Percentiles rank a stretch among this genome's conserved stretches.
Evolutionary conservation across 2,113 vertebrate species (phyloP).

Genomic region (Gallinago media): DNA sequence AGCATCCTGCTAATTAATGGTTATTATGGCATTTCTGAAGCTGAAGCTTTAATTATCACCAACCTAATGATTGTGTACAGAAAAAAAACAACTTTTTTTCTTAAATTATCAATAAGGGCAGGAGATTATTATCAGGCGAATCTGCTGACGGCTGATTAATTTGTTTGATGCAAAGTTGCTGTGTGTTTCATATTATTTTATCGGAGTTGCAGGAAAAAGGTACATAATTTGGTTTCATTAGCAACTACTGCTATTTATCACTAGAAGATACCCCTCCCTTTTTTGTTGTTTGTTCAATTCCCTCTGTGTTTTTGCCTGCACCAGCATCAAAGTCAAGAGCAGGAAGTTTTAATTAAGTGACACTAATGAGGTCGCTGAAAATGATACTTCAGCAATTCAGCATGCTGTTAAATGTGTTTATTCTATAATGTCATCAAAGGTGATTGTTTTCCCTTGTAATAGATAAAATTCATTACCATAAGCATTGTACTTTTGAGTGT

Average conservation of each 20-base stretch:
- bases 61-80: constrained; percentile 88
- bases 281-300: constrained; percentile 88
- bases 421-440: constrained; percentile 91
- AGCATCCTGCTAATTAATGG: constrained; percentile 98
- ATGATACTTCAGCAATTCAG: constrained; percentile 89
- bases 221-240: constrained; percentile 92
- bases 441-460: constrained; percentile 85
- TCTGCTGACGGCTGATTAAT: constrained; percentile 87
- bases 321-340: constrained; percentile 93
- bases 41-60: constrained; percentile 97
- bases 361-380: constrained; percentile 95
- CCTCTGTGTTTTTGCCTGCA: constrained; percentile 85
- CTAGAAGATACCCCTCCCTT: constrained; percentile 73
- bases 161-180: constrained; percentile 89
- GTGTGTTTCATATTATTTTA: constrained; percentile 90
- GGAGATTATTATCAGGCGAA: constrained; percentile 86
- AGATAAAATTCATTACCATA: constrained; percentile 88
- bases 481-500: constrained; percentile 82
- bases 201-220: constrained; percentile 87
- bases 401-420: constrained; percentile 93
- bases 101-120: constrained; percentile 88
- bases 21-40: constrained; percentile 99
- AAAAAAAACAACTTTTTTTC: constrained; percentile 70
- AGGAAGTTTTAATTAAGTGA: constrained; percentile 95
- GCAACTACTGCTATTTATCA: constrained; percentile 89